Evolutionary conservation across 2,797 vertebrate species (phyloP), one percentile per base, ranked within the genome.

Genomic region (Euphonia xanthogaster): DNA sequence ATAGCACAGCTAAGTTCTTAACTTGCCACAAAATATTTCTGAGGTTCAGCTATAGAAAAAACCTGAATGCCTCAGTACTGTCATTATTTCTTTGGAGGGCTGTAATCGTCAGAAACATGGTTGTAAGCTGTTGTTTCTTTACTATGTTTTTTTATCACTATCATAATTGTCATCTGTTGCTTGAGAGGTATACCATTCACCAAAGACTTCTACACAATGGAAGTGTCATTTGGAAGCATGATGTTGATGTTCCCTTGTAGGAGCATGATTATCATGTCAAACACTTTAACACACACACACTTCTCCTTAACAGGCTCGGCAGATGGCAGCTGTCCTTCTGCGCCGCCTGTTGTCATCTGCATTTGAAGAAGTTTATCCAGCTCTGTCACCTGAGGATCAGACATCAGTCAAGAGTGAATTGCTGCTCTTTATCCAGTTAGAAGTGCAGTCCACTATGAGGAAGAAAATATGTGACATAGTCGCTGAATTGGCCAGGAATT

Each of bases 391-490:
- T 57, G 99, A 99, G 61, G 97, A 99, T 97, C 99, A 99, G 97
- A 98, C 98, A 11, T 99, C 98, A 80, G 98, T 99, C 97, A 99
- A 99, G 98, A 99, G 98, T 37, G 99, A 99, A 87, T 98, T 99
- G 58, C 98, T 99, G 42, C 96, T 98, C 92, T 98, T 98, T 97
- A 99, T 99, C 98, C 99, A 99, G 96, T 97, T 98, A 72, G 99
- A 99, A 97, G 96, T 96, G 5, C 98, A 98, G 9, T 98, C 98
- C 13, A 98, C 98, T 96, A 99, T 99, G 98, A 99, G 99, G 96
- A 99, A 99, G 97, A 99, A 99, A 97, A 98, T 99, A 78, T 99
- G 99, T 97, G 99, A 99, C 85, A 99, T 99, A 37, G 99, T 99
- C 28, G 99, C 99, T 5, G 99, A 99, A 95, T 98, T 99, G 72